A percentile compares a stretch with the other conserved stretches of the same genome.
Evolutionary conservation across 2,113 vertebrate species (phyloP).

Genomic region (Montifringilla adamsi): DNA sequence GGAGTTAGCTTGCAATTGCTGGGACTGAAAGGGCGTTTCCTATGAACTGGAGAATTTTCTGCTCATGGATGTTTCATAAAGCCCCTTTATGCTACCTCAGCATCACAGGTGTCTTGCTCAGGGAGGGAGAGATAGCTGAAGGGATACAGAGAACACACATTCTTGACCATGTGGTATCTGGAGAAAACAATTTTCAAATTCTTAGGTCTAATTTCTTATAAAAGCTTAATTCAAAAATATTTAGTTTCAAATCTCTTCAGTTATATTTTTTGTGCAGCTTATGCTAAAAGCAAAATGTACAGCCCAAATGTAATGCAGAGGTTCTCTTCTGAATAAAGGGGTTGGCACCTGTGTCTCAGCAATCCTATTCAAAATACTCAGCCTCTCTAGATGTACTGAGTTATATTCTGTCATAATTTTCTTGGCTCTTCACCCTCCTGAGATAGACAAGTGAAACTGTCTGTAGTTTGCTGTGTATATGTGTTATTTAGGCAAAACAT

Average conservation of each 20-base stretch:
- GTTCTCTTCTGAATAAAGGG: neutral
- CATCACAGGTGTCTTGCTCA: neutral
- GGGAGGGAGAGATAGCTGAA: neutral
- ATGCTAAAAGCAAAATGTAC: neutral
- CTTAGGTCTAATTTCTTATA: neutral
- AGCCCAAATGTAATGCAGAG: neutral
- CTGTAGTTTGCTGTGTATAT: neutral
- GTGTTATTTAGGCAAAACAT: neutral
- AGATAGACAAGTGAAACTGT: neutral
- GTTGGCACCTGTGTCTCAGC: neutral
- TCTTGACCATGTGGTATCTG: neutral
- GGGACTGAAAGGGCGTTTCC: neutral
- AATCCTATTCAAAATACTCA: neutral
- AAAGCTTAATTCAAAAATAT: neutral
- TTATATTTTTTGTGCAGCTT: neutral
- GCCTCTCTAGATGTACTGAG: neutral
- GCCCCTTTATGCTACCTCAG: neutral
- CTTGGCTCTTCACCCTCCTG: neutral
- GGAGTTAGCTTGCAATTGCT: neutral
- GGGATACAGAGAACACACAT: accelerated
- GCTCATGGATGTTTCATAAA: neutral
- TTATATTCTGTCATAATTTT: neutral
- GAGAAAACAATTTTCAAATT: neutral
- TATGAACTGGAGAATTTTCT: neutral
- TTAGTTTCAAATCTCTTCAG: neutral